These are phyloP conservation scores for Falco novaeseelandiae DNA, from an alignment of 2,797 vertebrate species.

Conservation along the genomic window DNA sequence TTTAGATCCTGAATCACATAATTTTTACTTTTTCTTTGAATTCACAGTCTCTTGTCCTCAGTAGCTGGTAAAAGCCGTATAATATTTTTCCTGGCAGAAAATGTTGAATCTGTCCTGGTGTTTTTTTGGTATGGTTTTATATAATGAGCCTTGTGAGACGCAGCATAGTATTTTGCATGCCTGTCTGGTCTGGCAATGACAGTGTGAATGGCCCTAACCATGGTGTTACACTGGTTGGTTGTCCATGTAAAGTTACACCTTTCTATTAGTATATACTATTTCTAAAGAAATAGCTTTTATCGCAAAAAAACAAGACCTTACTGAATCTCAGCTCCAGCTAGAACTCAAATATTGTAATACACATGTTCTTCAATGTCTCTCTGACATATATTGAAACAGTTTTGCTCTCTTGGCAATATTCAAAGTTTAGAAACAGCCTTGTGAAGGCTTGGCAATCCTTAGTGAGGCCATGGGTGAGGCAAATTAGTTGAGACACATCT, in stretches of 20 bases:
- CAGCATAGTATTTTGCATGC: background rate
- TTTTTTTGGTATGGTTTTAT: slow-evolving; percentile 27
- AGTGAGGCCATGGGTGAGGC: background rate
- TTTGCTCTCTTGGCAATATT: slow-evolving; percentile 1
- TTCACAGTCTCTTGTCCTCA: background rate
- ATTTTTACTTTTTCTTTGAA: slow-evolving; percentile 8
- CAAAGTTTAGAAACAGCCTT: background rate
- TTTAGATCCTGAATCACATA: background rate
- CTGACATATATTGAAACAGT: background rate
- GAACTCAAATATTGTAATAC: background rate
- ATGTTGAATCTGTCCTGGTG: background rate
- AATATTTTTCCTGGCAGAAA: slow-evolving; percentile 40
- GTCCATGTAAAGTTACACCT: background rate
- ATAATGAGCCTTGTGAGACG: background rate
- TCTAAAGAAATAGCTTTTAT: background rate
- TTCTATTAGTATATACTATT: background rate
- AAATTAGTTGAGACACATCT: background rate
- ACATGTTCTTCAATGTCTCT: background rate
- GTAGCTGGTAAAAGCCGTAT: slow-evolving; percentile 10
- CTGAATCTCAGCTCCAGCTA: background rate
- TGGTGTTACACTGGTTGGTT: background rate
- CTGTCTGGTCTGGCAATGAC: background rate
- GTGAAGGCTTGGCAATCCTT: background rate
- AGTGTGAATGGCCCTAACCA: background rate
- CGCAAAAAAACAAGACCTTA: background rate